phyloP scores from a whole-genome alignment of 1,140 invertebrate genomes.

The Gryllus bimaculatus region DNA sequence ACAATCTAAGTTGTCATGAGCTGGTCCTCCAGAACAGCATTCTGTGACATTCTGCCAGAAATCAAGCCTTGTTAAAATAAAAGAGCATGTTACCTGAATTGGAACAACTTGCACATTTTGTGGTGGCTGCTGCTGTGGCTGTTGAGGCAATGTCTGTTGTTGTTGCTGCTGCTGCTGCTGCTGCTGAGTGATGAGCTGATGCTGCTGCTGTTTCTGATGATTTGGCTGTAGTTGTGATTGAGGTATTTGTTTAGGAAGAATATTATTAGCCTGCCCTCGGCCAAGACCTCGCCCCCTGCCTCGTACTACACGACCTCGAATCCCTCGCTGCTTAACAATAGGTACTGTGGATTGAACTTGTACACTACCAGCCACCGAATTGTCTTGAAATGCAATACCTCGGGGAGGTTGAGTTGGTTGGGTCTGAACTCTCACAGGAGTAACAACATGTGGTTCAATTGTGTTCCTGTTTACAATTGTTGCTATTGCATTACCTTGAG shows the following conservation, averaged over 20 bases:
- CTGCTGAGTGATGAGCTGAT: slow-evolving; percentile 13
- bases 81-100: no score
- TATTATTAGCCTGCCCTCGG: slow-evolving; percentile 1
- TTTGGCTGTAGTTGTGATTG: no score
- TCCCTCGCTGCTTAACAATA: not conserved
- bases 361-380: no score
- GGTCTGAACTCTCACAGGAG: not conserved
- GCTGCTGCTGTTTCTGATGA: not conserved
- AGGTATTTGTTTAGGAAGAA: no score
- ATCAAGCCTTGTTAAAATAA: no score
- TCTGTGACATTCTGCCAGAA: no score
- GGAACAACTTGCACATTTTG: not conserved
- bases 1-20: no score
- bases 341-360: not conserved
- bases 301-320: not conserved
- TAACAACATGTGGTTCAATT: slow-evolving; percentile 14
- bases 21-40: no score
- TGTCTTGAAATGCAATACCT: not conserved
- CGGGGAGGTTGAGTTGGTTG: no score
- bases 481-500: slow-evolving; percentile 23
- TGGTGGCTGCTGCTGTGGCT: slow-evolving; percentile 5
- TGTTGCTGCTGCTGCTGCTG: not conserved
- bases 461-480: slow-evolving; percentile 23
- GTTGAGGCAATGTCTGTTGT: no score
- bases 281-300: slow-evolving; percentile 3